A percentile compares a stretch with the other conserved stretches of the same genome.
Conservation (phyloP, 2,888 invertebrate species). For the Drosophila subsilvestris region DNA sequence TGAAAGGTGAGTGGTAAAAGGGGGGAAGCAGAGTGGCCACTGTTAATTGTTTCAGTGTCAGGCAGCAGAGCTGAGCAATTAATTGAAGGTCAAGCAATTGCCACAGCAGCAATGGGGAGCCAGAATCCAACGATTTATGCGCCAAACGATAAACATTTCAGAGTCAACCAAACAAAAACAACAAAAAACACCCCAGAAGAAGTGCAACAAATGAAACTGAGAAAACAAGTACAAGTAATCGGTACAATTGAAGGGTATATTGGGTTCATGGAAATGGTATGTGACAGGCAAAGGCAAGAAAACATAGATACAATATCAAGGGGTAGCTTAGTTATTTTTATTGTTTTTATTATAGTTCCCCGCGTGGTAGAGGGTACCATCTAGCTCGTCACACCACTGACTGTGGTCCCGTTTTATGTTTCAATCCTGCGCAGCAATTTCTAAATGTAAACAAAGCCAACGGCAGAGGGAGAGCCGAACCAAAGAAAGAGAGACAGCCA, state of each 20-base stretch:
- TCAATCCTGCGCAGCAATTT: slow-evolving; percentile 55
- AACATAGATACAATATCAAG: too few relatives aligned
- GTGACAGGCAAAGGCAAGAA: neutral
- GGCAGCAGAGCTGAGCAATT: slow-evolving; percentile 52
- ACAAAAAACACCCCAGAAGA: slow-evolving; percentile 14
- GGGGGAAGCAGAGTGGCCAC: neutral
- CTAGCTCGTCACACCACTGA: neutral
- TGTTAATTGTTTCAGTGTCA: slow-evolving; percentile 69
- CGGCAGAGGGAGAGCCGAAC: slow-evolving; percentile 12
- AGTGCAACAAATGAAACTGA: slow-evolving; percentile 4
- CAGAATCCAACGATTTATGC: slow-evolving; percentile 50
- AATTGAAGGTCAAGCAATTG: slow-evolving; percentile 72
- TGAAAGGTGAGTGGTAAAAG: neutral
- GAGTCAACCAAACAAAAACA: slow-evolving; percentile 16
- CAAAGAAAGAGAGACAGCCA: slow-evolving; percentile 24
- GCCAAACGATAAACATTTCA: slow-evolving; percentile 57
- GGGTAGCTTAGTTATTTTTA: too few relatives aligned
- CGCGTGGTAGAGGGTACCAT: neutral
- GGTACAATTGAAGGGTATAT: slow-evolving; percentile 5
- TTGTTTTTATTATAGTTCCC: too few relatives aligned
- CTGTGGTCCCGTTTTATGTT: slow-evolving; percentile 45
- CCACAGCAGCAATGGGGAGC: slow-evolving; percentile 31
- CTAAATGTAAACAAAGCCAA: slow-evolving; percentile 68
- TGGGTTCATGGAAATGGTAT: neutral
- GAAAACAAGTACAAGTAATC: slow-evolving; percentile 5